phyloP scores from a whole-genome alignment of 2,888 invertebrate genomes.

The Parnassius smintheus region DNA sequence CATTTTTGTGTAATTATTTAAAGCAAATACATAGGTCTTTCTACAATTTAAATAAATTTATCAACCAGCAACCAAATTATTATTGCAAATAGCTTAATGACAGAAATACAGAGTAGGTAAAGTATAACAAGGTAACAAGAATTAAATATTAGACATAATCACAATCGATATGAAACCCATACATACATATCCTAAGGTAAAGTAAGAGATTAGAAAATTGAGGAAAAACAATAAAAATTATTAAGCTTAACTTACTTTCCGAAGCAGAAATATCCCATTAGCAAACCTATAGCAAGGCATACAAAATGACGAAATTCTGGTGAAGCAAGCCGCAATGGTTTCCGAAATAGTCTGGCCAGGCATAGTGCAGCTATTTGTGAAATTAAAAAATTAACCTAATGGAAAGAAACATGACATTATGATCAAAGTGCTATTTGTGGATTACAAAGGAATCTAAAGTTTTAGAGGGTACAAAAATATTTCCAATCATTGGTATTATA shows the following conservation, averaged over 20 bases:
- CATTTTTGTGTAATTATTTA: too few relatives aligned
- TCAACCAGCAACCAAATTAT: too few relatives aligned
- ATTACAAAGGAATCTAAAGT: background rate
- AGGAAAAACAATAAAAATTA: conserved; percentile 21
- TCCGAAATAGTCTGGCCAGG: conserved; percentile 89
- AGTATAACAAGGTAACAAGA: too few relatives aligned
- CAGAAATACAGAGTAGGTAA: too few relatives aligned
- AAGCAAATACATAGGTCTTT: too few relatives aligned
- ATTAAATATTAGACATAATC: too few relatives aligned
- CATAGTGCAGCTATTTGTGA: conserved; percentile 91
- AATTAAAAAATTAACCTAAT: conserved; percentile 91
- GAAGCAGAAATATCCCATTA: conserved; percentile 93
- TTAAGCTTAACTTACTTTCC: conserved; percentile 84
- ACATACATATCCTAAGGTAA: too few relatives aligned
- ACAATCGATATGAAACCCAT: too few relatives aligned
- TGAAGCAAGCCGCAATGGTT: conserved; percentile 86
- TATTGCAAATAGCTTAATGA: too few relatives aligned
- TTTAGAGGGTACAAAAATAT: too few relatives aligned
- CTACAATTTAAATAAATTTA: too few relatives aligned
- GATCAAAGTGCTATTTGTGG: conserved; percentile 40
- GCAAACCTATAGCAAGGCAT: conserved; percentile 88
- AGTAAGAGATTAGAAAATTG: background rate
- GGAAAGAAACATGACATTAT: conserved; percentile 60
- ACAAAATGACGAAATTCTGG: conserved; percentile 88
- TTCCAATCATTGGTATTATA: too few relatives aligned